Base-by-base conservation (phyloP, 2,888 invertebrate species). In the Cloeon dipterum region DNA sequence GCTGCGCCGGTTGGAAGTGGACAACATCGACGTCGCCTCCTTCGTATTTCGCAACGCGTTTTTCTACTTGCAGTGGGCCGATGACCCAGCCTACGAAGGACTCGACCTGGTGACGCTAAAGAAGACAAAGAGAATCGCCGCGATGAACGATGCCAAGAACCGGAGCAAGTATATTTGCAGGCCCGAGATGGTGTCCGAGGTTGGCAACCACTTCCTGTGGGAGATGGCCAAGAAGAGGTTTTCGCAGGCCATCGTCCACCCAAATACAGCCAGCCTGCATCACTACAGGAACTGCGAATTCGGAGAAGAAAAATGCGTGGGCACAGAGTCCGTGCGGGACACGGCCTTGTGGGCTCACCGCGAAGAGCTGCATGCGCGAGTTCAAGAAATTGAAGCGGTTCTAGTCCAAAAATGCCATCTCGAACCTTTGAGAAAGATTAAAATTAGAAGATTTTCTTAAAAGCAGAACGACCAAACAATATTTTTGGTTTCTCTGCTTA, bases 141-240 rank as follows among this genome's bases (percentile, higher is more conserved):
- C 82, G 49, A 65, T 88, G 17, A 86, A 86, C 58, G 83, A 83
- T 1, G 79, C 88, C 48, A 86, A 86, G 50, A 83, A 86, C 54
- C 71, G 88, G 40, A 86, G 86, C 44, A 89, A 91, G 55, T 89
- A 85, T 53, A 78, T 86, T 43, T 75, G 86, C 50, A 66, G 75
- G 43, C 85, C 88, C 7, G 74, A 76, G 43, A 66, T 74, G 38
- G 79, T 85, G 1, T 74, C 86, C 8, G 86, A 88, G 55, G 77
- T 85, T 13, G 89, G 89, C 2, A 89, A 89, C 59, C 88, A 89
- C 56, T 88, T 88, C 54, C 75, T 88, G 14, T 89, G 89, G 88
- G 86, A 88, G 53, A 79, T 83, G 47, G 66, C 78, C 3, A 76
- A 83, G 0, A 83, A 81, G 0, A 29, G 32, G 3, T 57, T 57